A percentile compares a stretch with the other conserved stretches of the same genome.
Evolutionary conservation across 2,113 vertebrate species (phyloP).

Genomic region (Chloroceryle aenea): DNA sequence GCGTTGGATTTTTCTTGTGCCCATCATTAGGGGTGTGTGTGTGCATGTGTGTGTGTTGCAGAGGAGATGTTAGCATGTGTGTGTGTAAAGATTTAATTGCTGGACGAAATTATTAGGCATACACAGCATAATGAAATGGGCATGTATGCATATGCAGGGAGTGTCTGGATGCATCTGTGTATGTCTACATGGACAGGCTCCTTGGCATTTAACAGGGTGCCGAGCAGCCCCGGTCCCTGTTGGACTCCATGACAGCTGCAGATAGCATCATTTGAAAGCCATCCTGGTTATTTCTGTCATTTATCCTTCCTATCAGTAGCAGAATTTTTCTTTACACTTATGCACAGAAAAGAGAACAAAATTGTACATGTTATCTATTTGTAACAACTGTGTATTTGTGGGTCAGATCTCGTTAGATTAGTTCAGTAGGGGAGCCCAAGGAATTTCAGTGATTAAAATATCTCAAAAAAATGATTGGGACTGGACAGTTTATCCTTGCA

Average conservation of each 20-base stretch:
- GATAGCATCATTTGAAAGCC: not conserved
- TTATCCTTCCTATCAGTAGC: not conserved
- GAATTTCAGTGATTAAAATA: not conserved
- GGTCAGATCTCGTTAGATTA: not conserved
- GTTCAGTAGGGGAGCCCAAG: not conserved
- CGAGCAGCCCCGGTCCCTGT: not conserved
- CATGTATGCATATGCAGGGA: not conserved
- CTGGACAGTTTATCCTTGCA: not conserved
- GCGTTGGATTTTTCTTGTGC: not conserved
- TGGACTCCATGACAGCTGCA: constrained; percentile 49
- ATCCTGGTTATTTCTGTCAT: constrained; percentile 4
- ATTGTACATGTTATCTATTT: not conserved
- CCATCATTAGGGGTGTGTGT: not conserved
- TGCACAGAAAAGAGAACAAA: not conserved
- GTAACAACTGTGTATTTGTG: not conserved
- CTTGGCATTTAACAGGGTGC: not conserved
- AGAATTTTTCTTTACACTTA: not conserved
- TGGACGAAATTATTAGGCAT: not conserved
- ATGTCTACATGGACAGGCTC: not conserved
- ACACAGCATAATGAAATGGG: not conserved
- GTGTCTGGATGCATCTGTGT: not conserved
- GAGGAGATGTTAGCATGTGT: not conserved
- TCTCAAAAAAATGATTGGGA: not conserved
- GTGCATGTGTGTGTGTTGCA: not conserved
- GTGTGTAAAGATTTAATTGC: not conserved